Evolutionary conservation across 2,113 vertebrate genomes (phyloP).

Genomic region (Corythornis madagascariensis): DNA sequence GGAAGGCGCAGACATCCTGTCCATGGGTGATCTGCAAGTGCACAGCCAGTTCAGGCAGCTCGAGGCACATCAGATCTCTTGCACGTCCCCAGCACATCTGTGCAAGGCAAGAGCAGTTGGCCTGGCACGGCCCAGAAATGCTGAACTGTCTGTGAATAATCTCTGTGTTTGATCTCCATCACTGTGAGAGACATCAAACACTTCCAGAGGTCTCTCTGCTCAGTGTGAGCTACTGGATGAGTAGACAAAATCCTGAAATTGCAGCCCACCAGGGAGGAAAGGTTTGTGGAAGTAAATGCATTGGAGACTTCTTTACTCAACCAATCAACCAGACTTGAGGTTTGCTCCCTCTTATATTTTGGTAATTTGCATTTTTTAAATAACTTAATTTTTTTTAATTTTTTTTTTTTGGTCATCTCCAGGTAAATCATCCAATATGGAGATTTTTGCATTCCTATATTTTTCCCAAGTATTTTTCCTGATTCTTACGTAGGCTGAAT

Average conservation of each 20-base stretch:
- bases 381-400: too few relatives aligned
- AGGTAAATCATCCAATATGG: background rate
- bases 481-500: background rate
- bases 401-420: background rate
- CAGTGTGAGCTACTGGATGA: background rate
- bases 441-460: background rate
- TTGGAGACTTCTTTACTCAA: background rate
- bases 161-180: background rate
- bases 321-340: background rate
- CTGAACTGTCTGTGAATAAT: background rate
- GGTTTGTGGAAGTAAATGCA: background rate
- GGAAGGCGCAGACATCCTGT: background rate
- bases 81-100: background rate
- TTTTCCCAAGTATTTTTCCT: background rate
- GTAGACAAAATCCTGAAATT: background rate
- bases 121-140: background rate
- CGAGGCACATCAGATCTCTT: background rate
- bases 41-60: accelerated
- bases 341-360: background rate
- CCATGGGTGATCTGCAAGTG: background rate
- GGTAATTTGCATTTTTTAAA: background rate
- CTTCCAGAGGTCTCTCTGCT: background rate
- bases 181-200: background rate
- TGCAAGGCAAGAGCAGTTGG: background rate
- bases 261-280: background rate